Conservation (phyloP, 2,797 vertebrate genomes). For the Sebastes vulpes region DNA sequence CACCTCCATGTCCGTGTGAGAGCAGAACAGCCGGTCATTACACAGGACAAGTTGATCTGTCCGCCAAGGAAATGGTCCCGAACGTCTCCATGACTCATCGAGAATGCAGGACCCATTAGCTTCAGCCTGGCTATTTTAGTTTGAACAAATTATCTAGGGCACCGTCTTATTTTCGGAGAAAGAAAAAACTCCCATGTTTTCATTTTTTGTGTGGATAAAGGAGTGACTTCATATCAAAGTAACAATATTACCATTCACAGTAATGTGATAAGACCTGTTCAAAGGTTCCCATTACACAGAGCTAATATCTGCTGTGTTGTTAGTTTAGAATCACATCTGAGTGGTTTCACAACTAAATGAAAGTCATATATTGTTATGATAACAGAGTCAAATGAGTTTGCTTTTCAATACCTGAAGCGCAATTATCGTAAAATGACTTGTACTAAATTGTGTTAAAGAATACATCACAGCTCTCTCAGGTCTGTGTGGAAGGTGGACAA, state of each 20-base stretch:
- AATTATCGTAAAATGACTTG: neutral
- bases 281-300: constrained; percentile 6
- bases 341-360: neutral
- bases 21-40: constrained; percentile 17
- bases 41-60: neutral
- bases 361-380: neutral
- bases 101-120: neutral
- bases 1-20: neutral
- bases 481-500: neutral
- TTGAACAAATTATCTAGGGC: neutral
- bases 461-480: neutral
- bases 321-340: neutral
- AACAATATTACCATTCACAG: constrained; percentile 10
- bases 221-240: constrained; percentile 27
- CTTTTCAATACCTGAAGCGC: neutral
- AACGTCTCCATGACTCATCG: constrained; percentile 19
- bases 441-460: neutral
- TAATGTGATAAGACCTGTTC: constrained; percentile 17
- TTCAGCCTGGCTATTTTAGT: neutral
- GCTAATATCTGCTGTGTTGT: neutral
- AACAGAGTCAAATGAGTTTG: neutral
- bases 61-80: constrained; percentile 28
- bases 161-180: neutral
- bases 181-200: neutral
- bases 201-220: neutral